Base-by-base conservation (phyloP, 2,113 vertebrate species). In the Andinoacara biseriatus region DNA sequence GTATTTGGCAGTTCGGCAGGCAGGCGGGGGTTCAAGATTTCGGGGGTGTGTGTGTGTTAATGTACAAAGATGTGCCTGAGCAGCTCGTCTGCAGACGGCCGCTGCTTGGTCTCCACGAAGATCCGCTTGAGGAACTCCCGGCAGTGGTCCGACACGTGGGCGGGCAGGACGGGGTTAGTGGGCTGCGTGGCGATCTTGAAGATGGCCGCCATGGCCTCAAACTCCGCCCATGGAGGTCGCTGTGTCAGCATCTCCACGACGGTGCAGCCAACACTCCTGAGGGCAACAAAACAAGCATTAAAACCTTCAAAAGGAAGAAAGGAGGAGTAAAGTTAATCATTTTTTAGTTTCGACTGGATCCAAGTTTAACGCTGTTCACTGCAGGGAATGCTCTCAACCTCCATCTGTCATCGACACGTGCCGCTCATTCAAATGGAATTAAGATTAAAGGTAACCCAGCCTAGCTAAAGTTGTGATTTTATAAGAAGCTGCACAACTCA, bases 141-240 rank as follows among this genome's bases (percentile, higher is more conserved):
- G 91, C 97, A 96, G 84, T 99, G 97, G 94, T 99, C 98, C 0
- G 98, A 99, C 91, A 98, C 97, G 20, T 99, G 97, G 76, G 95
- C 95, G 26, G 98, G 98, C 54, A 99, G 95, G 89, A 97, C 96
- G 6, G 98, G 98, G 92, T 98, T 99, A 72, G 98, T 99, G 86
- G 98, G 97, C 94, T 99, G 98, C 20, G 98, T 99, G 93, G 98
- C 98, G 3, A 99, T 99, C 94, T 99, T 99, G 94, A 99, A 99
- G 95, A 99, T 99, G 95, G 98, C 98, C 56, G 98, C 98, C 98
- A 99, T 99, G 58, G 98, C 98, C 95, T 99, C 98, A 0, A 97
- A 99, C 93, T 99, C 98, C 0, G 98, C 98, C 98, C 98, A 99
- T 0, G 98, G 98, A 3, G 98, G 98, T 81, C 98, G 97, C 92